Evolutionary conservation across 2,113 vertebrate species (phyloP).

Genomic region (Meles meles): DNA sequence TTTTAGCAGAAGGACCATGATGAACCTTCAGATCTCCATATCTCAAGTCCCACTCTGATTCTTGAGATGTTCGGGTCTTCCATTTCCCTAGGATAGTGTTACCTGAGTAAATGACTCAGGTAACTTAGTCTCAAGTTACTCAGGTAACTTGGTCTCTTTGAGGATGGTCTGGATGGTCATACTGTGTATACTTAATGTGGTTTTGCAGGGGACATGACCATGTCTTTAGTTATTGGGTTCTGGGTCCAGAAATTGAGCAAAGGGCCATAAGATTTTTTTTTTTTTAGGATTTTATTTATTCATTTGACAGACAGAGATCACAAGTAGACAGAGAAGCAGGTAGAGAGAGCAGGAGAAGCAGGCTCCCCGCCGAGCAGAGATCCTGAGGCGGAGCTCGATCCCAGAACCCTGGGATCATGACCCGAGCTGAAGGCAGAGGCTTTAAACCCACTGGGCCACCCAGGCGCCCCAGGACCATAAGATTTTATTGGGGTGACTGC

Average conservation of each 20-base stretch:
- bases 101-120: not conserved
- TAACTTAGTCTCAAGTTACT: no score
- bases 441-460: no score
- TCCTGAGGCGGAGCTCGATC: no score
- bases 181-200: not conserved
- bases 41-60: not conserved
- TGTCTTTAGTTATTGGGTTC: not conserved
- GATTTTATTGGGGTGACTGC: not conserved
- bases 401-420: no score
- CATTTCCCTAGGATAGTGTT: not conserved
- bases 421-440: no score
- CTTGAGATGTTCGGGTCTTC: not conserved
- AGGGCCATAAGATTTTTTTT: no score
- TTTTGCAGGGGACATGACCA: not conserved
- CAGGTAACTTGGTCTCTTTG: not conserved
- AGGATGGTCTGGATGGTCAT: not conserved
- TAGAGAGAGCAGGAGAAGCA: no score
- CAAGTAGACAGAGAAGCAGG: no score
- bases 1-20: not conserved
- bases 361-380: no score
- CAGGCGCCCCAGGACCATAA: not conserved
- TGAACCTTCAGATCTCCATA: not conserved
- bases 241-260: not conserved
- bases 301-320: no score
- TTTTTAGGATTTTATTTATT: no score